These are phyloP conservation scores for Nycteola revayana DNA, from an alignment of 2,888 invertebrate genomes.

Conservation along the genomic window DNA sequence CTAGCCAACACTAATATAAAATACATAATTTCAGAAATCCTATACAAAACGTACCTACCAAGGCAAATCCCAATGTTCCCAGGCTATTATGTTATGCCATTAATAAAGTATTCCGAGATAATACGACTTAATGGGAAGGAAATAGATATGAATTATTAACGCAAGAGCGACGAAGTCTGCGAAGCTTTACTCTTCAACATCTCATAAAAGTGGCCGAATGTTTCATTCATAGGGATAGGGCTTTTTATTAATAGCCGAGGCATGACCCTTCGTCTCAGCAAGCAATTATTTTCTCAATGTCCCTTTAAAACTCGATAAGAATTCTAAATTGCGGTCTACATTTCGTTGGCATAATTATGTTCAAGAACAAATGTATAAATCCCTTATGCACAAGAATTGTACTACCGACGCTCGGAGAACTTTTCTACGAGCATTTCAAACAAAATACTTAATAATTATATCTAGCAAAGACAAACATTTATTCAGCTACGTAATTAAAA, in stretches of 20 bases:
- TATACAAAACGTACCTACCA: too few relatives aligned
- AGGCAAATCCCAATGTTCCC: too few relatives aligned
- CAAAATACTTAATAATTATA: slow-evolving; percentile 15
- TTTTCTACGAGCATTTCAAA: too few relatives aligned
- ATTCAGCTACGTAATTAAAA: slow-evolving; percentile 25
- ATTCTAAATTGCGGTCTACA: background rate
- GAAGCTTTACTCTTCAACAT: slow-evolving; percentile 4
- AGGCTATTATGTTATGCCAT: background rate
- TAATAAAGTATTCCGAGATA: background rate
- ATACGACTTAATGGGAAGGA: slow-evolving; percentile 1
- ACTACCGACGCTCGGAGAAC: too few relatives aligned
- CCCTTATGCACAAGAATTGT: too few relatives aligned
- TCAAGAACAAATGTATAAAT: too few relatives aligned
- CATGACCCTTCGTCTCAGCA: slow-evolving; percentile 3
- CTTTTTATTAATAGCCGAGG: slow-evolving; percentile 12
- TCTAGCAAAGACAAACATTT: slow-evolving; percentile 22
- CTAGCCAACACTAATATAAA: too few relatives aligned
- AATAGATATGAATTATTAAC: slow-evolving; percentile 10
- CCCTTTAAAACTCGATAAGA: slow-evolving; percentile 5
- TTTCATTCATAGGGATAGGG: slow-evolving; percentile 12
- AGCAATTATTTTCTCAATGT: slow-evolving; percentile 13
- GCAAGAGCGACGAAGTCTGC: slow-evolving; percentile 1
- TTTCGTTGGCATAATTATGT: too few relatives aligned
- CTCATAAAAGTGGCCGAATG: slow-evolving; percentile 10
- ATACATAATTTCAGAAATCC: too few relatives aligned